Evolutionary conservation across 2,113 vertebrate genomes (phyloP), one percentile per base, ranked within the genome.

Genomic region (Cryptomyrus ogoouensis): DNA sequence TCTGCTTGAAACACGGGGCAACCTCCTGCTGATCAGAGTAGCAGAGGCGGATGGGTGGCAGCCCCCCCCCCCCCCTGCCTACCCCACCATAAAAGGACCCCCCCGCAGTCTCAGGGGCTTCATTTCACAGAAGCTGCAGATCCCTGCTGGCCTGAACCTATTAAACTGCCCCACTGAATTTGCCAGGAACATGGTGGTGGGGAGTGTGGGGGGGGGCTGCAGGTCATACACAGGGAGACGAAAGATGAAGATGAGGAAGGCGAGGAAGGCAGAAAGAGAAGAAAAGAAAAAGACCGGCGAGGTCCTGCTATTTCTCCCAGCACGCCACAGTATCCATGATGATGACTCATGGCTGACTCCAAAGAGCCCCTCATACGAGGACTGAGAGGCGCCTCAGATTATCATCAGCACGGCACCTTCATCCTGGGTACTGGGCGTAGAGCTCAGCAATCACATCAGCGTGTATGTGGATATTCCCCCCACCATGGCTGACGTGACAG

Each of bases 111-210:
- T 95, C 95, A 93, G 93, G 93, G 95, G 96, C 95, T 96, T 96
- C 95, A 97, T 96, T 96, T 96, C 95, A 95, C 91, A 92, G 94
- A 92, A 94, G 95, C 95, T 95, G 92, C 0, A 44, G 95, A 94
- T 93, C 93, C 94, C 93, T 94, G 93, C 93, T 95, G 94, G 94
- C 95, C 93, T 96, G 92, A 95, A 93, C 93, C 94, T 94, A 97
- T 97, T 96, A 96, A 97, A 96, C 94, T 96, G 96, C 97, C 96
- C 95, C 91, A 94, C 90, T 93, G 93, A 94, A 96, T 97, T 97
- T 97, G 96, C 94, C 95, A 91, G 88, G 93, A 91, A 93, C 92
- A 91, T 31, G 47, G 46, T 49, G 24, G n/a, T 12, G 24, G n/a
- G 21, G 24, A n/a, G 90, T 89, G 83, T 66, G 19, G 9, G 84